Base-by-base conservation (phyloP, 2,888 invertebrate genomes). In the Acanthococcus lagerstroemiae region DNA sequence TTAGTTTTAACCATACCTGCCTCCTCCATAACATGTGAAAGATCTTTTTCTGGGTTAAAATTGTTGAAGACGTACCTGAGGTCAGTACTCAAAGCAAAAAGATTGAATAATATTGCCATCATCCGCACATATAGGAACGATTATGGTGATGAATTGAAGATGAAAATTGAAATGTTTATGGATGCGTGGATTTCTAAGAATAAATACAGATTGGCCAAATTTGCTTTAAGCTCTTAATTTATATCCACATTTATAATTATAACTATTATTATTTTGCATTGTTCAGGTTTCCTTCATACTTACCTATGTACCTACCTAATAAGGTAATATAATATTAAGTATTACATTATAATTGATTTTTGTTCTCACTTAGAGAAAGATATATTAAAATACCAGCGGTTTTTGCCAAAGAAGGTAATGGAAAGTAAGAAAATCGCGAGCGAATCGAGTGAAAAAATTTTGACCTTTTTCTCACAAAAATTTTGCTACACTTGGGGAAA, bases 111-210 rank as follows among this genome's bases (percentile, higher is more conserved):
- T 37, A 37, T 60, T 50, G 19, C 22, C 22, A 61, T 52, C 2
- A 1, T 50, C 12, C 30, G 50, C 26, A 48, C 48, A 26, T 26
- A 26, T 26, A 17, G 12, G 48, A 27, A 60, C 2, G 4, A 45
- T n/a, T 26, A 56, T n/a, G 17, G 66, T 57, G 12, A 58, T 67
- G 15, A 37, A 9, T 37, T 37, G 15, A 37, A 37, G 15, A 9
- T 37, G 37, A 37, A 37, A n/a, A n/a, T n/a, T 37, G 37, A 37
- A 37, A 37, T 37, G 37, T 9, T 37, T 37, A 37, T n/a, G n/a
- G n/a, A 37, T 37, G 15, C 7, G 6, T 37, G 37, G 15, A 37
- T 37, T 37, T 9, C 7, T 9, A 37, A 12, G 37, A 37, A 37
- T 12, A 37, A 37, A 37, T 12, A 37, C 12, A 6, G 37, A 37